These are phyloP conservation scores for Ganaspis sp. DNA, from an alignment of 1,140 invertebrate genomes.

Conservation along the genomic window DNA sequence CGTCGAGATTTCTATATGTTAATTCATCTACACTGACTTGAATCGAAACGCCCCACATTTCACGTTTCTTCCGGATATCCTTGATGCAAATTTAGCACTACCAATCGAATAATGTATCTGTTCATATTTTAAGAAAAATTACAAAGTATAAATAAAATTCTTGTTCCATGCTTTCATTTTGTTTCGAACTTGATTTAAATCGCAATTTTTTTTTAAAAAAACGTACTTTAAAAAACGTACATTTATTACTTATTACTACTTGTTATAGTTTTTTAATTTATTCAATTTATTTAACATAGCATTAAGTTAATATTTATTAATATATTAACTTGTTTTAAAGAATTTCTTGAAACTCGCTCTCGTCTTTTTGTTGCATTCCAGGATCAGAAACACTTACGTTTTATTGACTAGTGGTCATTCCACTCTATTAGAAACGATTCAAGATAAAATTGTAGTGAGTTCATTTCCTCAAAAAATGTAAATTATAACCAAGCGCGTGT, in stretches of 20 bases:
- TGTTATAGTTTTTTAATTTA: too few species aligned
- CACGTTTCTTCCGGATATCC: conserved; percentile 27
- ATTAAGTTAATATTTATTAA: too few species aligned
- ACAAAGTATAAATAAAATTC: too few species aligned
- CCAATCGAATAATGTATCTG: neutral
- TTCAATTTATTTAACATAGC: too few species aligned
- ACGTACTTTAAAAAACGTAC: too few species aligned
- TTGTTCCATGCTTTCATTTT: neutral
- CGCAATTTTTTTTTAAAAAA: too few species aligned
- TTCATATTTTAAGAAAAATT: neutral
- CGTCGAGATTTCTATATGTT: conserved; percentile 37
- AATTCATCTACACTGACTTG: conserved; percentile 26
- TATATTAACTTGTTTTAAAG: too few species aligned
- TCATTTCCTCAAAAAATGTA: too few species aligned
- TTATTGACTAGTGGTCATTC: conserved; percentile 43
- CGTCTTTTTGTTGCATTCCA: conserved; percentile 5
- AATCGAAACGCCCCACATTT: conserved; percentile 38
- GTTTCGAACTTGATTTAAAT: too few species aligned
- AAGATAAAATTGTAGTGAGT: neutral
- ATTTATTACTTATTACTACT: too few species aligned
- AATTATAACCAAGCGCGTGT: too few species aligned
- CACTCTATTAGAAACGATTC: conserved; percentile 59
- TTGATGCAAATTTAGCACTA: conserved; percentile 1
- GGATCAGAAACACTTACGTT: neutral
- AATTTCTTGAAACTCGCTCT: too few species aligned